Evolutionary conservation across 2,888 invertebrate genomes (phyloP), one percentile per base, ranked within the genome.

Genomic region (Eurytoma adleriae): DNA sequence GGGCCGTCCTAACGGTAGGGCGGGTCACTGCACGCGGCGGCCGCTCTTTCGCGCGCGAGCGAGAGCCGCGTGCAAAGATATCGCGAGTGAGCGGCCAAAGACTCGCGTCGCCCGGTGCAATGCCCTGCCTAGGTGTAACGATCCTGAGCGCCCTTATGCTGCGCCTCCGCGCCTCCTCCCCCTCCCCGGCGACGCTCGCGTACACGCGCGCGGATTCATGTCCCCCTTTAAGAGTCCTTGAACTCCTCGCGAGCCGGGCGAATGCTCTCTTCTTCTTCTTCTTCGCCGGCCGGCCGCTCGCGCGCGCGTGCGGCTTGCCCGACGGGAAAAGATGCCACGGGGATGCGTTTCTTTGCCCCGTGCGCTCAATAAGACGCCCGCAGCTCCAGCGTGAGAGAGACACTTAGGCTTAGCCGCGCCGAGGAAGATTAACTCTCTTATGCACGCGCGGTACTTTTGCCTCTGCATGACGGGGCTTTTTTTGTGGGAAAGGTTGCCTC

Each of bases 1-100:
- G 90, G 90, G 90, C 90, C 90, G 90, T 90, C 90, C 90, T 90
- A 90, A 90, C 90, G 90, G 90, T 90, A 90, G 90, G 90, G 90
- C 90, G 90, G 90, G 90, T 90, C 90, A 90, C 90, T 90, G 90
- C 89, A 90, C 90, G 89, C 75, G 71, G 81, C 66, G 66, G 73
- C 75, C 70, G 77, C 24, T 69, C 70, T 70, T 72, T 40, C 61
- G 20, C 62, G 73, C 50, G 78, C 78, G 40, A 40, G 7, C 40
- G 40, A 40, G 40, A 40, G 18, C 18, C 73, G 75, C 57, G 52
- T 64, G 73, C 78, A 67, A 27, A 69, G 81, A 85, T 86, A 91
- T 76, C 61, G 72, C 62, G 90, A 82, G 80, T 85, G 90, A 89
- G 90, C 89, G 92, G 91, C 88, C 86, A 86, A 87, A 87, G 86